phyloP scores from a whole-genome alignment of 2,888 invertebrate genomes.

The Trileptium ribeirensis region DNA sequence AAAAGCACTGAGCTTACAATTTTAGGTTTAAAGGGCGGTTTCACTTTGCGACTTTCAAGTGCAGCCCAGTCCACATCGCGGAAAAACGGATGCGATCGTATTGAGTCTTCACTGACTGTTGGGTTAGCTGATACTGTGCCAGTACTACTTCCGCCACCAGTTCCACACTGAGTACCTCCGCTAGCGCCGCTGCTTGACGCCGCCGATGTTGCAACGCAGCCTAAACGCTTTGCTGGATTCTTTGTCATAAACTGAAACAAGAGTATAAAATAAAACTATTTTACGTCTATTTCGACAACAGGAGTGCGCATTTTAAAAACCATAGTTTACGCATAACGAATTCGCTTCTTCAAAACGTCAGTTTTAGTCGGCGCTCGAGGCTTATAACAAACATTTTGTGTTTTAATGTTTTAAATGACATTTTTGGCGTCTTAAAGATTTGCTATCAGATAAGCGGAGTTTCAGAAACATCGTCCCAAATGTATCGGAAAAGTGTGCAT shows the following conservation, averaged over 20 bases:
- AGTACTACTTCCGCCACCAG: not conserved
- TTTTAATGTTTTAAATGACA: too few relatives aligned
- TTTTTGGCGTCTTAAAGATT: too few relatives aligned
- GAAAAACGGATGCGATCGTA: constrained; percentile 69
- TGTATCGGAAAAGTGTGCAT: too few relatives aligned
- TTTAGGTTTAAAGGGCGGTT: constrained; percentile 96
- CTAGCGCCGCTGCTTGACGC: not conserved
- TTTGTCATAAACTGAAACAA: constrained; percentile 83
- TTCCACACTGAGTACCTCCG: not conserved
- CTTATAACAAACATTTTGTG: too few relatives aligned
- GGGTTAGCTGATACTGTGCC: not conserved
- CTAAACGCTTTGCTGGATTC: constrained; percentile 82
- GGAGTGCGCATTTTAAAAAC: too few relatives aligned
- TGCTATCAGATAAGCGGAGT: too few relatives aligned
- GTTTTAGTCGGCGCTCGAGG: too few relatives aligned
- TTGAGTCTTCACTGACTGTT: constrained; percentile 64
- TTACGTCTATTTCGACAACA: too few relatives aligned
- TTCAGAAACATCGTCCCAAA: too few relatives aligned
- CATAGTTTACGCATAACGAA: too few relatives aligned
- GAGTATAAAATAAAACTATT: not conserved
- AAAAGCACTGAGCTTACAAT: constrained; percentile 75
- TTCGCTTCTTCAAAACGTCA: too few relatives aligned
- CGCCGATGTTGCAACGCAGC: constrained; percentile 66
- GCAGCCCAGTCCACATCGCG: constrained; percentile 93
- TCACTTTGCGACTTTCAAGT: constrained; percentile 76